Evolutionary conservation across 2,888 invertebrate genomes (phyloP).

Genomic region (Frankliniella fusca): DNA sequence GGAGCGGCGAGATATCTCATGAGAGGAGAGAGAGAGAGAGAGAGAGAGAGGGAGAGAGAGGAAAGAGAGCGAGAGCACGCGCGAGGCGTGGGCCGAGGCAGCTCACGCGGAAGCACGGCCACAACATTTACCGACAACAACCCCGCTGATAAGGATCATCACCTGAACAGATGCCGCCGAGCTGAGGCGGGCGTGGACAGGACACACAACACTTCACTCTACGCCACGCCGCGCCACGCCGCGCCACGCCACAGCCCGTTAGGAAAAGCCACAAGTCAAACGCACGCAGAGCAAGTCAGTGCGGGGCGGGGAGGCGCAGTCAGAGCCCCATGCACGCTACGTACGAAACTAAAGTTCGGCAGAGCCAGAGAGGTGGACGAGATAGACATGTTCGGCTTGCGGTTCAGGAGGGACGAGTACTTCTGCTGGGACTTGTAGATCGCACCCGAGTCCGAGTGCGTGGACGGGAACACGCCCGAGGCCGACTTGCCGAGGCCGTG

Average conservation of each 20-base stretch:
- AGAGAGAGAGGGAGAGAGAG: too few species aligned
- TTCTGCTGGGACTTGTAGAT: conserved; percentile 42
- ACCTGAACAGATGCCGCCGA: background rate
- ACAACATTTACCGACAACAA: too few species aligned
- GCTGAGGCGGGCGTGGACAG: background rate
- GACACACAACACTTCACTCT: background rate
- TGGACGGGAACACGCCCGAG: background rate
- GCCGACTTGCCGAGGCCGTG: conserved; percentile 16
- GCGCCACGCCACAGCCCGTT: background rate
- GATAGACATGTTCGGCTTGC: conserved; percentile 17
- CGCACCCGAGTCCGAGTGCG: conserved; percentile 33
- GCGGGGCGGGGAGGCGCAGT: conserved; percentile 38
- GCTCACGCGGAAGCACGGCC: too few species aligned
- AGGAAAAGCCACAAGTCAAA: background rate
- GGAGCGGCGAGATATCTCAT: too few species aligned
- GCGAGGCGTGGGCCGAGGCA: too few species aligned
- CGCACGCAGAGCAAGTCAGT: conserved; percentile 2
- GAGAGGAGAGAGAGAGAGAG: too few species aligned
- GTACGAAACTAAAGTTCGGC: conserved; percentile 17
- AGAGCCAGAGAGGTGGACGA: background rate
- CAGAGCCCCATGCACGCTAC: conserved; percentile 3
- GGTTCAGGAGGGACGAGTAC: conserved; percentile 40
- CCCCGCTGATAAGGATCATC: background rate
- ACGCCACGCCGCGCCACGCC: background rate
- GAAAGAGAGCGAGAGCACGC: too few species aligned